Evolutionary conservation across 2,888 invertebrate genomes (phyloP).

Genomic region (Dusona sp.): DNA sequence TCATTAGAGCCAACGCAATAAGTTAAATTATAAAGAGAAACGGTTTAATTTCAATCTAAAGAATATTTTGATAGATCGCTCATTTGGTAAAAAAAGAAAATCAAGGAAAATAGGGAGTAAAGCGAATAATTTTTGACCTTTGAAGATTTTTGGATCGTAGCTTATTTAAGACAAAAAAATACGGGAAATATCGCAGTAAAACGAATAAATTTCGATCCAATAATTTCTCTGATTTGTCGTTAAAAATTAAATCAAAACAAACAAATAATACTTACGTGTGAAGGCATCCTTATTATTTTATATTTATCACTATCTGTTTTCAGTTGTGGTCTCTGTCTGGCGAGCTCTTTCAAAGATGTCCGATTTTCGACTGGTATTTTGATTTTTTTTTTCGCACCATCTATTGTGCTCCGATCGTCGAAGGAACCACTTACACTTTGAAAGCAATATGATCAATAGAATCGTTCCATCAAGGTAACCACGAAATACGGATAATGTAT

Average conservation of each 20-base stretch:
- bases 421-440: background rate
- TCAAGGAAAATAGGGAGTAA: too few species aligned
- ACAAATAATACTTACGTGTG: slow-evolving; percentile 1
- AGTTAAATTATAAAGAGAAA: too few species aligned
- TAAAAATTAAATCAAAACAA: background rate
- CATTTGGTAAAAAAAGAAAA: too few species aligned
- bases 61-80: too few species aligned
- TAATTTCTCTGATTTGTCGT: background rate
- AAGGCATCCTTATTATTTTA: background rate
- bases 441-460: background rate
- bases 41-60: too few species aligned
- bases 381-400: background rate
- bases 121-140: background rate
- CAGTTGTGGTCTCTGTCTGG: background rate
- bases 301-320: background rate
- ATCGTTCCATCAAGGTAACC: background rate
- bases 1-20: too few species aligned
- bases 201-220: too few species aligned
- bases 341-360: background rate
- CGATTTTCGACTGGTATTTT: background rate
- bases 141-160: background rate
- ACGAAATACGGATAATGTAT: background rate
- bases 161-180: background rate
- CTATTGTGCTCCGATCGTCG: background rate
- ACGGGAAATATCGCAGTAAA: too few species aligned